Base-by-base conservation (phyloP, 2,888 invertebrate species). In the Lepidochrysops patricia region DNA sequence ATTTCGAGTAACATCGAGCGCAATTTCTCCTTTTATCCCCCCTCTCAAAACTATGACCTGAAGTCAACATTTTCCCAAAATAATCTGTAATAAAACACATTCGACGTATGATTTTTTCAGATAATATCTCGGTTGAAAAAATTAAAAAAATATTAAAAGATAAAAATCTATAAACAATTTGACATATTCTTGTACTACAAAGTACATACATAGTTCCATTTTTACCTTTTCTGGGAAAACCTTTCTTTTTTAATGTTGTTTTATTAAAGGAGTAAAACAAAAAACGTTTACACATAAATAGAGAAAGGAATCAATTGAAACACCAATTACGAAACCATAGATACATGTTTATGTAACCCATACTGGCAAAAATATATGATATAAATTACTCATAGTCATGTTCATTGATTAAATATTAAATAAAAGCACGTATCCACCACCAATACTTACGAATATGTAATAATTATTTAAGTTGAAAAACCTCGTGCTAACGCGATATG, bases 351-450 rank as follows among this genome's bases (percentile, higher is more conserved):
- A 65, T 64, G 57, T 75, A 72, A 77, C 73, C 72, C 78, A 73
- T 72, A 70, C 70, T 71, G 69, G 63, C 73, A 76, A 79, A 80
- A 81, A 79, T 80, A 79, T 78, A 70, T 74, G 71, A 79, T 82
- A 79, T 80, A 81, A 76, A 76, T 79, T 81, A 79, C 76, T 77
- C 75, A 80, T 68, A 76, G 75, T 78, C 75, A 80, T 68, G 77
- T 76, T 78, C 75, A 77, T 77, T 70, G 75, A 74, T 77, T 76
- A 77, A 79, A 80, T 80, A 81, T 76, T 77, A 77, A 80, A 82
- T 76, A 80, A 81, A 79, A 79, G 76, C 73, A 52, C 67, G 70
- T 70, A 79, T 84, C 85, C 85, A 78, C 77, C 85, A 85, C 84
- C 84, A 68, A 76, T 76, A 74, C 73, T 77, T 63, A n/a, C n/a